Conservation (phyloP, 1,140 invertebrate genomes). For the Pantala flavescens region DNA sequence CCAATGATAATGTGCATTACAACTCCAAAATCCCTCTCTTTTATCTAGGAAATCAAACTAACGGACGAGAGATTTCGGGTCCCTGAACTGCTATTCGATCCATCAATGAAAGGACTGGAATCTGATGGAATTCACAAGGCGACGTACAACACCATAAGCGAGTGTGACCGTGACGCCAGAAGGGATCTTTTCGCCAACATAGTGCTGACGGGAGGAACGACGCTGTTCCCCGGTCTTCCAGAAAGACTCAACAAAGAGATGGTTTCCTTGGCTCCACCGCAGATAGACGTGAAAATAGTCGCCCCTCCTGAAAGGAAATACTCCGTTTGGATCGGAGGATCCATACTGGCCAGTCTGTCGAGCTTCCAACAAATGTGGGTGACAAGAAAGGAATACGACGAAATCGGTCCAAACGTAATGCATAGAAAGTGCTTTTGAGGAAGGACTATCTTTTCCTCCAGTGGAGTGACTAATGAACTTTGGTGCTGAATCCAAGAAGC, state of each 20-base stretch:
- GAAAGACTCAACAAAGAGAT: slow-evolving; percentile 90
- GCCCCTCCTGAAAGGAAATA: slow-evolving; percentile 97
- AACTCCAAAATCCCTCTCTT: slow-evolving; percentile 26
- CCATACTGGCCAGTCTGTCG: slow-evolving; percentile 96
- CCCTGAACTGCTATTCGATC: slow-evolving; percentile 94
- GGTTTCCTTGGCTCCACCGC: slow-evolving; percentile 86
- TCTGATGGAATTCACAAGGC: slow-evolving; percentile 97
- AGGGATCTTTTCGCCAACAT: slow-evolving; percentile 97
- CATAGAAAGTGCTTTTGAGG: slow-evolving; percentile 38
- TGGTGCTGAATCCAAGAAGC: no score
- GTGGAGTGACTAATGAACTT: no score
- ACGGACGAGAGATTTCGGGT: slow-evolving; percentile 88
- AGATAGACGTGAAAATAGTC: slow-evolving; percentile 97
- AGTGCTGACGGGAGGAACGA: slow-evolving; percentile 95
- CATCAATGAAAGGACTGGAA: slow-evolving; percentile 95
- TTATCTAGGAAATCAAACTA: slow-evolving; percentile 51
- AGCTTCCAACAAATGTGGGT: slow-evolving; percentile 99
- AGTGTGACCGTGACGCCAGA: slow-evolving; percentile 95
- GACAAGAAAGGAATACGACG: slow-evolving; percentile 93
- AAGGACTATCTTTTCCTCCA: no score
- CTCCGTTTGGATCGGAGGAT: slow-evolving; percentile 98
- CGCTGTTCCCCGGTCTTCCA: slow-evolving; percentile 92
- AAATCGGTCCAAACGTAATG: slow-evolving; percentile 85
- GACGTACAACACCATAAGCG: slow-evolving; percentile 84
- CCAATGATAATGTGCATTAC: no score